A percentile compares a stretch with the other conserved stretches of the same genome.
phyloP scores from a whole-genome alignment of 2,888 invertebrate genomes.

The Idaea dimidiata region DNA sequence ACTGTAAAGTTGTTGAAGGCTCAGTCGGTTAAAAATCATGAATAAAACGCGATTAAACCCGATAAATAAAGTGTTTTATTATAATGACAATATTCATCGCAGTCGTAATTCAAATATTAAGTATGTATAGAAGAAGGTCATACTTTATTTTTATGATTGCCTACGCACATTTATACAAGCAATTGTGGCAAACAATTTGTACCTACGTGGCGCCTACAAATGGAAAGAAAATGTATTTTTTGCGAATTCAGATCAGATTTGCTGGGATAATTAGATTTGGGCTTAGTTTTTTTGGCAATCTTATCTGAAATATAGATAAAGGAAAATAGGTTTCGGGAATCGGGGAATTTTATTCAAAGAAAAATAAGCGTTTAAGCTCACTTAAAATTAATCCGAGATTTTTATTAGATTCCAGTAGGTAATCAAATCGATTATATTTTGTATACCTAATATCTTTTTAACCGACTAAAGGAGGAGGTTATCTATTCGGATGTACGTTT shows the following conservation, averaged over 20 bases:
- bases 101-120: too few relatives aligned
- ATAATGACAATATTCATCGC: too few relatives aligned
- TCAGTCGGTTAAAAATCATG: too few relatives aligned
- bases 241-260: background rate
- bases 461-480: too few relatives aligned
- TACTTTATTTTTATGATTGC: background rate
- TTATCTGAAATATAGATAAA: background rate
- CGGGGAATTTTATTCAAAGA: background rate
- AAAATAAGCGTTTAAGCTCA: background rate
- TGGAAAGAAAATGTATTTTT: background rate
- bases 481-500: too few relatives aligned
- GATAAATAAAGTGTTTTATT: too few relatives aligned
- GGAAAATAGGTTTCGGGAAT: background rate
- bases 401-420: too few relatives aligned
- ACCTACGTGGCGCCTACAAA: background rate
- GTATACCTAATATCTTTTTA: too few relatives aligned
- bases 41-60: too few relatives aligned
- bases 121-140: background rate
- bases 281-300: background rate
- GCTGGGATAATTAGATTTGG: background rate
- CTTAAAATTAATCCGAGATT: background rate
- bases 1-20: too few relatives aligned
- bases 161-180: background rate
- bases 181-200: background rate
- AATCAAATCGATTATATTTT: too few relatives aligned